Conservation (phyloP, 2,113 vertebrate species). For the Gila orcuttii region DNA sequence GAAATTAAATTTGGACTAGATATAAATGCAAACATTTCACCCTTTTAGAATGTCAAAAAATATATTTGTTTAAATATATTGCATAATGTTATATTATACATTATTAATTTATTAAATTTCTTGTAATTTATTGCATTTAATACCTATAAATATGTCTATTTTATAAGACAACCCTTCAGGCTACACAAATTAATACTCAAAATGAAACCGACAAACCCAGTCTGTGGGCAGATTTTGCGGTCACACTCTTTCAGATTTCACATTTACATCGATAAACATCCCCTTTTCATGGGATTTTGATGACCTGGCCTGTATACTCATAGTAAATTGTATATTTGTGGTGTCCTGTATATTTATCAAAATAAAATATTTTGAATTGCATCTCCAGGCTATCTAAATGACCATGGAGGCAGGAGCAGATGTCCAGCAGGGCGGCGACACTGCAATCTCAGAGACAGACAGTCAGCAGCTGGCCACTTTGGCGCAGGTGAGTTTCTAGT, state of each 20-base stretch:
- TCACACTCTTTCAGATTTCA: not conserved
- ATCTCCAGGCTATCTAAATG: conserved; percentile 88
- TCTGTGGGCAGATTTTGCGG: not conserved
- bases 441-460: conserved; percentile 91
- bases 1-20: not conserved
- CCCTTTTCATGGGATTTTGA: too few species aligned
- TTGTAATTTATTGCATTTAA: not conserved
- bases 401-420: conserved; percentile 98
- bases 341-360: not conserved
- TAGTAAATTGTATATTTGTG: not conserved
- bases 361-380: not conserved
- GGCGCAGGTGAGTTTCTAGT: conserved; percentile 82
- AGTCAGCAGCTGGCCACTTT: conserved; percentile 93
- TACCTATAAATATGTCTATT: not conserved
- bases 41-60: not conserved
- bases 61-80: not conserved
- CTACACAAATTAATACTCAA: not conserved
- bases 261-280: not conserved
- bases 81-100: not conserved
- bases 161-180: not conserved
- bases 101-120: not conserved
- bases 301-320: not conserved
- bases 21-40: not conserved
- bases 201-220: not conserved
- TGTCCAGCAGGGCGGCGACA: conserved; percentile 94